These are phyloP conservation scores for Heliconius nattereri DNA, from an alignment of 1,140 invertebrate genomes.

Conservation along the genomic window DNA sequence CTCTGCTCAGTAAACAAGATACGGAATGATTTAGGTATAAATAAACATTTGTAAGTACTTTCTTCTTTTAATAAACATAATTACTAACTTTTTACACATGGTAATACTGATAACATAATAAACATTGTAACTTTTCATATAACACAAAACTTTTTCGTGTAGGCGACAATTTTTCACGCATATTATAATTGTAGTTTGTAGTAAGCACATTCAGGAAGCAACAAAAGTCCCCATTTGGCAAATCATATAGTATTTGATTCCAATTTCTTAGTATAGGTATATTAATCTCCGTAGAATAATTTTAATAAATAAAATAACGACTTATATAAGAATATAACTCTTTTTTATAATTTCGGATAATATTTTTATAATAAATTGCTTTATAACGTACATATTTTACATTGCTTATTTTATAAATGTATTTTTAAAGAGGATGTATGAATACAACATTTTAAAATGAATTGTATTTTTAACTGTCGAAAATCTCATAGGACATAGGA, in stretches of 20 bases:
- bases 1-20: conserved; percentile 20
- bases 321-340: no score
- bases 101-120: background rate
- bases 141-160: conserved; percentile 6
- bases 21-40: background rate
- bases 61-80: background rate
- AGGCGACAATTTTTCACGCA: conserved; percentile 17
- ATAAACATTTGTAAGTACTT: no score
- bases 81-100: background rate
- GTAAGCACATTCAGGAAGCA: conserved; percentile 18
- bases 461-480: no score
- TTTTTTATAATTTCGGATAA: no score
- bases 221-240: conserved; percentile 38
- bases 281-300: background rate
- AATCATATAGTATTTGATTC: conserved; percentile 30
- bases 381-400: no score
- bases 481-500: no score
- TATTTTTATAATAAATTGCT: no score
- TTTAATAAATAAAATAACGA: no score
- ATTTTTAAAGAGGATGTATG: no score
- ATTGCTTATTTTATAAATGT: no score
- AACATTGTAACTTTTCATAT: conserved; percentile 19
- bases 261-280: conserved; percentile 21
- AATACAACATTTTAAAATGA: no score
- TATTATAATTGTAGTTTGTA: conserved; percentile 24